Base-by-base conservation (phyloP, 2,113 vertebrate genomes). In the Melospiza georgiana region DNA sequence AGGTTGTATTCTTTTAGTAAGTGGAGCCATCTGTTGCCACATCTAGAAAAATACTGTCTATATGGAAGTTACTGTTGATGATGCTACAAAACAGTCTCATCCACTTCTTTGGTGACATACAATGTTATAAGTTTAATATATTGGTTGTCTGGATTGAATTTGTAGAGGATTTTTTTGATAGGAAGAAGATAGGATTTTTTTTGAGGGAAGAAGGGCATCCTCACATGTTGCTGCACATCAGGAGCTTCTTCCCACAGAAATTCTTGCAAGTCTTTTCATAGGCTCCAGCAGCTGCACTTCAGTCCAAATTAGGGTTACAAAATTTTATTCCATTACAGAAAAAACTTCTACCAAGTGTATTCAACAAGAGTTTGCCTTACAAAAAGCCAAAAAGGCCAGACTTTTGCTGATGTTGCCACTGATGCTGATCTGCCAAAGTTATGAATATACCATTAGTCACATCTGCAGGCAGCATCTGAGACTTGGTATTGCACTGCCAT, bases 11-110 rank as follows among this genome's bases (percentile, higher is more conserved):
- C 71, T 84, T 94, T 79, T 94, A 72, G 84, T 80, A 95, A 96
- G 91, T 89, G 93, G 84, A 96, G 93, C 93, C 89, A 92, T 84
- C 95, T 96, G 95, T 93, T 92, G 86, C 87, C 66, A 84, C 35
- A 68, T 87, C 22, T 72, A 89, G 86, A 89, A 96, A 93, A 94
- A 92, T 48, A 67, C 10, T 87, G 12, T 44, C 76, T 94, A 22
- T 49, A 23, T 72, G 44, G 41, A 78, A 91, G 13, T 24, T 33
- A 22, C 31, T 75, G 14, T 37, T 87, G 61, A 62, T 71, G 31
- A 55, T 41, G 39, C 31, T 88, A 78, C 30, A 92, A 62, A 93
- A 81, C 28, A 63, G 6, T 18, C 30, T 87, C n/a, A 49, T 28
- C 27, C 44, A 51, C 15, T 84, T 62, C n/a, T 66, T 77, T 35